Conservation (phyloP, 1,140 invertebrate genomes). For the Pygmarrhopalites habei region DNA sequence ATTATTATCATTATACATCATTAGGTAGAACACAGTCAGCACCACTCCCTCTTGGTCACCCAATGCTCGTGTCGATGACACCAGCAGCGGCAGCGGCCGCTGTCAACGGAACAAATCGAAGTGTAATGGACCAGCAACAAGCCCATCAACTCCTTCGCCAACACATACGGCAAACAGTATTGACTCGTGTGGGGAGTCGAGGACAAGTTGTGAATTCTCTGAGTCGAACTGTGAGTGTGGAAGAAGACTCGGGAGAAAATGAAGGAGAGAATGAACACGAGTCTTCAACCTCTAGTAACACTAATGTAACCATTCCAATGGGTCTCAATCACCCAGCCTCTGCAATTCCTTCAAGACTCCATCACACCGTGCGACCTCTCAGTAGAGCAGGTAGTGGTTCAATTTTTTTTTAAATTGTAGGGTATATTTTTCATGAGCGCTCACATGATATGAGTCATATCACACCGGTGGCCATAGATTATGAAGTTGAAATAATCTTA, state of each 20-base stretch:
- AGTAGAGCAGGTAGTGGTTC: too few relatives aligned
- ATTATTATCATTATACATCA: too few relatives aligned
- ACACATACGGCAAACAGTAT: constrained; percentile 81
- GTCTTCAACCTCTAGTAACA: constrained; percentile 15
- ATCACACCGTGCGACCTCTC: constrained; percentile 59
- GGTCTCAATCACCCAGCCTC: constrained; percentile 43
- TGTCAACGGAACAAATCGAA: constrained; percentile 42
- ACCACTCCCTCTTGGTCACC: constrained; percentile 84
- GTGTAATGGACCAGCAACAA: constrained; percentile 53
- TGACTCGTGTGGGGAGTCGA: constrained; percentile 66
- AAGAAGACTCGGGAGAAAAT: constrained; percentile 47
- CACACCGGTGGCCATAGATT: too few relatives aligned
- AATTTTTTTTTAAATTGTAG: too few relatives aligned
- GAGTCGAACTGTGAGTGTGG: constrained; percentile 48
- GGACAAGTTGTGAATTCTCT: constrained; percentile 46
- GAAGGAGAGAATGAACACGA: constrained; percentile 18
- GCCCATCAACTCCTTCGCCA: constrained; percentile 49
- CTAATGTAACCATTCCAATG: constrained; percentile 19
- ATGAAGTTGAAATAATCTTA: too few relatives aligned
- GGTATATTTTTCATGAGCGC: too few relatives aligned
- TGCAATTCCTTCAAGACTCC: constrained; percentile 47
- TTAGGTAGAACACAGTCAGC: constrained; percentile 72
- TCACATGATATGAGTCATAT: too few relatives aligned
- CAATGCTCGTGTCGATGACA: constrained; percentile 55
- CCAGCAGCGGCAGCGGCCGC: constrained; percentile 18